Evolutionary conservation across 2,113 vertebrate genomes (phyloP).

Genomic region (Podarcis raffonei): DNA sequence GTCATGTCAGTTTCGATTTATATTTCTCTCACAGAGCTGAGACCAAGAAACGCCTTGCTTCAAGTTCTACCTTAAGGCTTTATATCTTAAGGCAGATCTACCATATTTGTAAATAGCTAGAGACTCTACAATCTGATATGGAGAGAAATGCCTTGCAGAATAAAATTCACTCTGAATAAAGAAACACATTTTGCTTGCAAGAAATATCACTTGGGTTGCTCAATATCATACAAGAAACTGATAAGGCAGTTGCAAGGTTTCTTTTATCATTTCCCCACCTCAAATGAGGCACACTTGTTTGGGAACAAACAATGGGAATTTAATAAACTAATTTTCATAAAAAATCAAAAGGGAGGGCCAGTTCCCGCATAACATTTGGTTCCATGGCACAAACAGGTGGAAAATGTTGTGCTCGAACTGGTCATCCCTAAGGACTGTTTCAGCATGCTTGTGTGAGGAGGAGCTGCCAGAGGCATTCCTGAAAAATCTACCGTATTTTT

Average conservation of each 20-base stretch:
- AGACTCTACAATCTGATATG: neutral
- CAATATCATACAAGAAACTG: slow-evolving; percentile 31
- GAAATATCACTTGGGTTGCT: slow-evolving; percentile 31
- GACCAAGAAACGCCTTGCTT: neutral
- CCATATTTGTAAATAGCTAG: slow-evolving; percentile 1
- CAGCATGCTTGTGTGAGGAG: neutral
- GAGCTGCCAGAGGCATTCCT: neutral
- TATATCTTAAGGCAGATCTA: neutral
- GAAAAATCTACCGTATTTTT: too few species aligned
- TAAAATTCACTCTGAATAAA: neutral
- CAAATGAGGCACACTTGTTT: neutral
- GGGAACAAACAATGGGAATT: neutral
- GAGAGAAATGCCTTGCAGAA: neutral
- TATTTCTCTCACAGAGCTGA: neutral
- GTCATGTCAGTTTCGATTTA: neutral
- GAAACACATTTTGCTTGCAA: neutral
- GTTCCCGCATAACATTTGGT: neutral
- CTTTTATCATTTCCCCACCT: slow-evolving; percentile 32
- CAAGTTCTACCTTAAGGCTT: neutral
- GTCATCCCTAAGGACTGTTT: neutral
- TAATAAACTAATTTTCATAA: neutral
- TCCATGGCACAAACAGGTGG: neutral
- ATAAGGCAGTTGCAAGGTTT: slow-evolving; percentile 37
- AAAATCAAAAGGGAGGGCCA: neutral
- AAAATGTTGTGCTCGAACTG: neutral